These are phyloP conservation scores for Sebastes oblongus DNA, from an alignment of 2,797 vertebrate genomes.

Conservation along the genomic window DNA sequence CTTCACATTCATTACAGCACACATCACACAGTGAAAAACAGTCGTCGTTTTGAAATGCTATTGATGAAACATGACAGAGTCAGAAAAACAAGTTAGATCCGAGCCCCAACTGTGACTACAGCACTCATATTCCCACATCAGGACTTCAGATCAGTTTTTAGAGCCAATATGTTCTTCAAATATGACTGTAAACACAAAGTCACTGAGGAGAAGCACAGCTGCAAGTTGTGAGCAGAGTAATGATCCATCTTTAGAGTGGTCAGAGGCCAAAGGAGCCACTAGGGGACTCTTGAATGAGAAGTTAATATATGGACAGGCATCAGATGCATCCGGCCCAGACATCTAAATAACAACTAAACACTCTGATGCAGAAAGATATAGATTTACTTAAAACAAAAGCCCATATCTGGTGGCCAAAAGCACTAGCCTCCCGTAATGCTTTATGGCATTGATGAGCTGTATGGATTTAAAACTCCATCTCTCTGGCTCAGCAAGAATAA, in stretches of 20 bases:
- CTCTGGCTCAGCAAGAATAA: not conserved
- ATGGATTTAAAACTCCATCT: slow-evolving; percentile 7
- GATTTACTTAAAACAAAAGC: slow-evolving; percentile 1
- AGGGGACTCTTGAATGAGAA: not conserved
- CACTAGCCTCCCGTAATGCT: slow-evolving; percentile 6
- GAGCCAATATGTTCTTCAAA: slow-evolving; percentile 19
- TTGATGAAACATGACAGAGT: not conserved
- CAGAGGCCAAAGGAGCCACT: slow-evolving; percentile 35
- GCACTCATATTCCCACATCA: not conserved
- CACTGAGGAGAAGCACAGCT: slow-evolving; percentile 23
- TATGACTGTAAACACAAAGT: slow-evolving; percentile 21
- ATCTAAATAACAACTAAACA: slow-evolving; percentile 40
- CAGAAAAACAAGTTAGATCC: slow-evolving; percentile 2
- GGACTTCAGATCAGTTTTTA: slow-evolving; percentile 15
- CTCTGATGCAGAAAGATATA: slow-evolving; percentile 6
- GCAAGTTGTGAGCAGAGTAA: slow-evolving; percentile 17
- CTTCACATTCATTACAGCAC: not conserved
- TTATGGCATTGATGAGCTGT: not conserved
- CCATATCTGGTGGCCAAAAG: not conserved
- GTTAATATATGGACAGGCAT: not conserved
- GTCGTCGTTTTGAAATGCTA: not conserved
- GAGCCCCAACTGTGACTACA: not conserved
- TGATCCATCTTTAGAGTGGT: slow-evolving; percentile 35
- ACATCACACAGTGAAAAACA: not conserved
- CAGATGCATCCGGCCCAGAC: slow-evolving; percentile 11